Evolutionary conservation across 2,888 invertebrate species (phyloP), one percentile per base, ranked within the genome.

Genomic region (Drosophila colorata): DNA sequence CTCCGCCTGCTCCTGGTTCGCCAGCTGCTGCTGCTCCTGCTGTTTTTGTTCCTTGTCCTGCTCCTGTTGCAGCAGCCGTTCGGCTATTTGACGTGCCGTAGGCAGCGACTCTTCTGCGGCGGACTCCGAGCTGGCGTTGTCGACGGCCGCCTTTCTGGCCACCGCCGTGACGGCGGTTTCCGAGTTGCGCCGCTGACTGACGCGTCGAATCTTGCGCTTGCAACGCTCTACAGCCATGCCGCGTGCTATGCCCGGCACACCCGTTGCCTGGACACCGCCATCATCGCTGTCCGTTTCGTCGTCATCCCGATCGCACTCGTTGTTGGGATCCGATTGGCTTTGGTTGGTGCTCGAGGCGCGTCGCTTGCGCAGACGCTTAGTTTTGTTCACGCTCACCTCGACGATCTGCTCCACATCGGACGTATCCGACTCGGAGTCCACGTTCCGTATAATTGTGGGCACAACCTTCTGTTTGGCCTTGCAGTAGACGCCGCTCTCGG

Each of bases 401-500:
- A 71, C 56, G 0, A 88, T 70, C 13, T 74, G 65, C 48, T 87
- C 85, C 7, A 80, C 65, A 33, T 88, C 85, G 0, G 78, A 53
- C 23, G 48, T 49, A 16, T 74, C 82, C 1, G 90, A 88, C 11
- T 84, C 83, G 8, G 87, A 79, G 25, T 87, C 87, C 2, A 89
- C 61, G 20, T 74, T 83, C 1, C 90, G 82, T 69, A 89, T 88
- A 20, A 90, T 84, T 6, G 91, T 88, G 3, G 83, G 65, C 3
- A 88, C 78, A 4, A 68, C 11, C 64, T 81, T 84, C 11, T 31
- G 38, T 1, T 67, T 74, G 16, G 77, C 89, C 41, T 91, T 91
- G 2, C 88, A 87, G 52, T 92, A 92, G 2, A 92, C 79, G 55
- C 91, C 87, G 55, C 90, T 91, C 43, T 93, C 93, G 2, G 90